Conservation (phyloP, 1,140 invertebrate genomes). For the Bombus superbus region DNA sequence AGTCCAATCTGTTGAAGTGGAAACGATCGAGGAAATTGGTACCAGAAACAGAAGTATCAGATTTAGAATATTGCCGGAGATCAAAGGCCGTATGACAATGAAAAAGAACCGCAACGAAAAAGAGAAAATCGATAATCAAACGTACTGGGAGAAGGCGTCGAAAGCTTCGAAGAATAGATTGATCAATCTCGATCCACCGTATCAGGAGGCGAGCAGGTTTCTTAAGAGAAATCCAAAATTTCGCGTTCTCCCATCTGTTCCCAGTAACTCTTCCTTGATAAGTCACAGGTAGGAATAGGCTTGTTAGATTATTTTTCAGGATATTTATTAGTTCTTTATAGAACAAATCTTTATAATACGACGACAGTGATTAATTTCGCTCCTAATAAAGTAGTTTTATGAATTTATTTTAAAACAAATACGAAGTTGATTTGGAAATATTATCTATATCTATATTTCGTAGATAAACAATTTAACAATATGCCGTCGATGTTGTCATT, state of each 20-base stretch:
- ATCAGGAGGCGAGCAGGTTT: slow-evolving; percentile 26
- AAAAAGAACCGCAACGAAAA: background rate
- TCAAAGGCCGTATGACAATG: slow-evolving; percentile 14
- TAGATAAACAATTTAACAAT: too few species aligned
- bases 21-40: slow-evolving; percentile 61
- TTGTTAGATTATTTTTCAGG: background rate
- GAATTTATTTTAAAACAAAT: too few species aligned
- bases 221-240: slow-evolving; percentile 58
- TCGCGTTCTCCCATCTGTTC: slow-evolving; percentile 64
- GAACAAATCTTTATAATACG: too few species aligned
- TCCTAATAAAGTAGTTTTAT: too few species aligned
- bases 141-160: slow-evolving; percentile 49
- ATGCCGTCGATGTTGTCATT: background rate
- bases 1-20: slow-evolving; percentile 41
- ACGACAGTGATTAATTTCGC: too few species aligned
- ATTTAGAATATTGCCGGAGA: slow-evolving; percentile 47
- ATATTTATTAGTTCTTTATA: background rate
- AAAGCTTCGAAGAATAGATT: slow-evolving; percentile 40
- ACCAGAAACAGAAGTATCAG: slow-evolving; percentile 19
- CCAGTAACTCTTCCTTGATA: slow-evolving; percentile 34
- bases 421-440: too few species aligned
- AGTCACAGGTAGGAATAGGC: slow-evolving; percentile 55
- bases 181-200: slow-evolving; percentile 44
- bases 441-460: too few species aligned
- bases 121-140: slow-evolving; percentile 1